Base-by-base conservation (phyloP, 37 sponge, comb jelly and placozoan species). In the Spongilla lacustris region DNA sequence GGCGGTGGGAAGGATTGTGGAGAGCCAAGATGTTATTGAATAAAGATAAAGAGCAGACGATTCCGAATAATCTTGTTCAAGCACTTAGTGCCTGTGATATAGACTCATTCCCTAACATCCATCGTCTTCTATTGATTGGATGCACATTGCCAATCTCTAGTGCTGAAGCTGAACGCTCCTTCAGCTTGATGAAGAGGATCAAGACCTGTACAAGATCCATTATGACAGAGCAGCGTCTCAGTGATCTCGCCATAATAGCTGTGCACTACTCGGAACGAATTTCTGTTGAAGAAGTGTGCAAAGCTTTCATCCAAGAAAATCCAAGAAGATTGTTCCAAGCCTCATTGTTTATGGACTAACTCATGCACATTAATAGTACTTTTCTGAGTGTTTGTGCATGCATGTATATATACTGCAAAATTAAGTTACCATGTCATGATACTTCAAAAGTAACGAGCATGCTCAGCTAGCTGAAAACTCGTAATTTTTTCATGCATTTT, bases 141-240 rank as follows among this genome's bases (percentile, higher is more conserved):
- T 88, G 89, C 24, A 87, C 88, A 50, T 37, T 83, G 58, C 88
- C 88, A 28, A 71, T 88, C n/a, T 50, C 88, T 82, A 83, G 82
- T 83, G 88, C 88, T 67, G 88, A 87, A n/a, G 74, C 72, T 36
- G 81, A 81, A 50, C 73, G 88, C 28, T 82, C 82, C 35, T 83
- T 83, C 37, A 70, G 27, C 12, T 74, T 70, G 28, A 41, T 87
- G 58, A 35, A 48, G 9, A 86, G 81, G 28, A 74, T 85, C 22
- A 83, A 86, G 81, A 82, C 81, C 3, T 86, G 85, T n/a, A 79
- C 87, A 68, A 82, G 87, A 2, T 86, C 87, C 33, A 83, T 82
- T 0, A 28, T 87, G 49, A 70, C 75, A 34, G 81, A 84, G 28
- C 83, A 84, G 50, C 74, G 37, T 29, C 29, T 87, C n/a, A 69